Base-by-base conservation (phyloP, 1,140 invertebrate genomes). In the Anthonomus grandis region DNA sequence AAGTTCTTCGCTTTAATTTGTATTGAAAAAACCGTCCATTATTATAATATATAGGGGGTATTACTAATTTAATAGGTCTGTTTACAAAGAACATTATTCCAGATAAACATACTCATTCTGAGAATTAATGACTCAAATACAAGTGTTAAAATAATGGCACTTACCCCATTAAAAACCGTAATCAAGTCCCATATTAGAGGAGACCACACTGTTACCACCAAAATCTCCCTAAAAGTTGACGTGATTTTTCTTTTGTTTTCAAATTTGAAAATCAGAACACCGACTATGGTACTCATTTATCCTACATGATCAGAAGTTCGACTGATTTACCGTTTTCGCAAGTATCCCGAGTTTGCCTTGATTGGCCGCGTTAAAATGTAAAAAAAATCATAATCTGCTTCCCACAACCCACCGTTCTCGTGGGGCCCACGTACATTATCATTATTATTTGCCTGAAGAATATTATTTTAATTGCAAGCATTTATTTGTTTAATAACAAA, bases 351-450 rank as follows among this genome's bases (percentile, higher is more conserved):
- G 37, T 51, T 51, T n/a, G 41, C 49, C 49, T 51, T 51, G 36
- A 51, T 51, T 25, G 49, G 4, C 31, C 34, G 18, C 19, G 49
- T 51, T 51, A 51, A 41, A 51, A 41, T 23, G 38, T n/a, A n/a
- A n/a, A 51, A 44, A 51, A 48, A 51, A 41, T 51, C 49, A 41
- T 51, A 51, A 51, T 51, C 51, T 44, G 21, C 50, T 49, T 60
- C 57, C 51, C 44, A 41, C 57, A 55, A 17, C 45, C 51, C 45
- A 49, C 57, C 13, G 18, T 8, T 24, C 10, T 34, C 9, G 15
- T 3, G 47, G 21, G 5, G 37, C 49, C 49, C 37, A 51, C 49
- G 19, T 6, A 9, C 17, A n/a, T n/a, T n/a, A n/a, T n/a, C 9
- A 37, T 49, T 37, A n/a, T n/a, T n/a, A n/a, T n/a, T n/a, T n/a